Evolutionary conservation across 2,113 vertebrate genomes (phyloP), one percentile per base, ranked within the genome.

Genomic region (Cryptotis parvus): DNA sequence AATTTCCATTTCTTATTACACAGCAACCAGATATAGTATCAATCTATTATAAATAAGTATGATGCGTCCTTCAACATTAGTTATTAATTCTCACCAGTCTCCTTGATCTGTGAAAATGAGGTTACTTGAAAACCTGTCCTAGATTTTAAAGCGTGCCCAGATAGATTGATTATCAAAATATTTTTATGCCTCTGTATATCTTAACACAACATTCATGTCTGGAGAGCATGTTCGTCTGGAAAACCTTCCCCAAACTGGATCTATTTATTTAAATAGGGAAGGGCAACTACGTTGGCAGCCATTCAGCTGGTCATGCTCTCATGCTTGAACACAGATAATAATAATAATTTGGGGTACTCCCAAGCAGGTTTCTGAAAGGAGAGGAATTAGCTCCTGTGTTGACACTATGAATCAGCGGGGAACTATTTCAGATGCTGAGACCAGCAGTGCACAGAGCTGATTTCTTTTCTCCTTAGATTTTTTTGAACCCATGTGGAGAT

Each of bases 141-240:
- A 74, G 83, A 84, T 63, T 94, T 92, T 95, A 84, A 92, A 94
- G 69, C 61, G 78, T 58, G 88, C 66, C n/a, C 84, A 95, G 91
- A 93, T 82, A 95, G 87, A 96, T 73, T 89, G 86, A 92, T 93
- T 87, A 84, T 24, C 87, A 43, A 97, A 94, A 95, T 96, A 94
- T 91, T 89, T 94, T 91, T 87, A 84, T 90, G 91, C 66, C 82
- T 33, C 80, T 69, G 90, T 94, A 82, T 95, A 95, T 95, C 96
- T 95, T 94, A 84, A 93, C 91, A 87, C 83, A 96, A 96, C 80
- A 95, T 76, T 89, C 84, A 72, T 27, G 74, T 94, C 91, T 93
- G 96, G 80, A 93, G 86, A 66, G 5, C 31, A 55, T 66, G 80
- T 92, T 75, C 15, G 85, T 66, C 80, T 84, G 84, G 61, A 89